These are phyloP conservation scores for Podotricha telesiphe DNA, from an alignment of 2,888 invertebrate species.

Conservation along the genomic window DNA sequence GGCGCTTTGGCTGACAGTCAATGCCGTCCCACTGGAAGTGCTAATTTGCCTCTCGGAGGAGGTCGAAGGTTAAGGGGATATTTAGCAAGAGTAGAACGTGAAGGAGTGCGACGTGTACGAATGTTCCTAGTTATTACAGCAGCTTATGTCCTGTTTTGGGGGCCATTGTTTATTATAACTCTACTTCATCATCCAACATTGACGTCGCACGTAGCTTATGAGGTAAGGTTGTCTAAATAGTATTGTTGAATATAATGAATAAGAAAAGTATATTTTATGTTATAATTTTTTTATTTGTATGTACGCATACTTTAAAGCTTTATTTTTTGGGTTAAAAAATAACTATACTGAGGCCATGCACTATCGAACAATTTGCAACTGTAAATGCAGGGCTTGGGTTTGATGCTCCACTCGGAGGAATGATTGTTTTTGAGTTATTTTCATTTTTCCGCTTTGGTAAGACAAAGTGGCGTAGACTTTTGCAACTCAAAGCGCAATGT, in stretches of 20 bases:
- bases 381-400: no score
- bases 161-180: constrained; percentile 94
- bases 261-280: no score
- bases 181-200: constrained; percentile 89
- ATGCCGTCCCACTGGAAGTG: constrained; percentile 62
- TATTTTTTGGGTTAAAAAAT: no score
- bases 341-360: no score
- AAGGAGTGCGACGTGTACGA: constrained; percentile 91
- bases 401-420: no score
- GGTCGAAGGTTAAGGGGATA: constrained; percentile 90
- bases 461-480: no score
- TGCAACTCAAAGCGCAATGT: no score
- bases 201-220: constrained; percentile 89
- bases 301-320: no score
- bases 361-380: no score
- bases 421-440: no score
- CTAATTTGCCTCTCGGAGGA: constrained; percentile 84
- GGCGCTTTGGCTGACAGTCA: constrained; percentile 69
- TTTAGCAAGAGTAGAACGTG: constrained; percentile 89
- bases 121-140: constrained; percentile 94
- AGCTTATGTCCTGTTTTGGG: constrained; percentile 95
- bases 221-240: constrained; percentile 75
- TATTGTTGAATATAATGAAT: not conserved
- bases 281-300: no score
- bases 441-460: no score